Conservation (phyloP, 2,113 vertebrate genomes). For the Climacteris rufus region DNA sequence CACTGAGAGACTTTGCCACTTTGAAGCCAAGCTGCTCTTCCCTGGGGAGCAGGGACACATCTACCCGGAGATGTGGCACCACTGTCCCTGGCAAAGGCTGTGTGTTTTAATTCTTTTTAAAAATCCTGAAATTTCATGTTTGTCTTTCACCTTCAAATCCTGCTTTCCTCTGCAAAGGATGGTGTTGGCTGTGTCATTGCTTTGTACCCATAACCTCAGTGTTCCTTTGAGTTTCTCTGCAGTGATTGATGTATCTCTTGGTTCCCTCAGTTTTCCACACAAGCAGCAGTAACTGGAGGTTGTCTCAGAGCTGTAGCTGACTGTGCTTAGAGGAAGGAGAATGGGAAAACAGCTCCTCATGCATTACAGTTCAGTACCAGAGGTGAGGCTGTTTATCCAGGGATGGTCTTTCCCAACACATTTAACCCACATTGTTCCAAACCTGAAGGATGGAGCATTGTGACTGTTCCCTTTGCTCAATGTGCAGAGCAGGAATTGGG, state of each 20-base stretch:
- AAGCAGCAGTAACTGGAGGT: not conserved
- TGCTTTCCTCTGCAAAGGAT: not conserved
- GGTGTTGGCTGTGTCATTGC: not conserved
- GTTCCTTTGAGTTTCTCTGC: not conserved
- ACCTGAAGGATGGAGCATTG: not conserved
- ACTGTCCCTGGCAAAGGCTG: not conserved
- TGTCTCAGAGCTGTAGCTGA: not conserved
- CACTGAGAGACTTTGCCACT: not conserved
- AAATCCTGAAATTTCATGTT: not conserved
- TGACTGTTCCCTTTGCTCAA: not conserved
- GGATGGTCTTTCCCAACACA: not conserved
- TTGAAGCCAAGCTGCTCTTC: not conserved
- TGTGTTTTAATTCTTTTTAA: not conserved
- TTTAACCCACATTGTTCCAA: not conserved
- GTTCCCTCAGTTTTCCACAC: not conserved
- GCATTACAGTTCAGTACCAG: not conserved
- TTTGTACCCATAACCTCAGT: not conserved
- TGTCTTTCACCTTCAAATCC: not conserved
- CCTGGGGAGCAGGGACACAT: not conserved
- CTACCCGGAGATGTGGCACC: not conserved
- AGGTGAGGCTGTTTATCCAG: not conserved
- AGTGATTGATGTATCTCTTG: not conserved
- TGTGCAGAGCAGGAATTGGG: not conserved
- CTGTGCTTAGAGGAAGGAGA: not conserved
- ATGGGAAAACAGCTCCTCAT: not conserved